These are phyloP conservation scores for Prorops nasuta DNA, from an alignment of 1,140 invertebrate genomes.

Conservation along the genomic window DNA sequence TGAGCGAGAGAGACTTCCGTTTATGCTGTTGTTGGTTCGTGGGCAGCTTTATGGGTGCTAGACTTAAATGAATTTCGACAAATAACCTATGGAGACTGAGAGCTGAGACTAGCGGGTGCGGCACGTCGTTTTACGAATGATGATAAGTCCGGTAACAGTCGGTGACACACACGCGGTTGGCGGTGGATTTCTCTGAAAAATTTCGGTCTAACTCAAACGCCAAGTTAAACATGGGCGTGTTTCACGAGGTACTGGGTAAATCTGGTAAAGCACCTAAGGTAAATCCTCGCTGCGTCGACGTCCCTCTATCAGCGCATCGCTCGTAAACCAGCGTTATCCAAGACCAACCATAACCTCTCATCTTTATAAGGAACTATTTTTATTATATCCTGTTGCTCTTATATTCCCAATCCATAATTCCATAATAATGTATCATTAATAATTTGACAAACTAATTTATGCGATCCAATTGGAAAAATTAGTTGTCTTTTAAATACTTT, in stretches of 20 bases:
- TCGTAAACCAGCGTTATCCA: conserved; percentile 6
- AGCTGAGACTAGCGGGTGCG: conserved; percentile 26
- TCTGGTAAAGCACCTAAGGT: conserved; percentile 33
- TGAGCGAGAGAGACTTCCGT: too few species aligned
- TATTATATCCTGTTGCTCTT: too few species aligned
- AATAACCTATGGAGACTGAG: conserved; percentile 47
- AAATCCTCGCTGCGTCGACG: conserved; percentile 24
- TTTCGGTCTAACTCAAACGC: conserved; percentile 54
- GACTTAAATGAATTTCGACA: conserved; percentile 48
- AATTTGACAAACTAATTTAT: too few species aligned
- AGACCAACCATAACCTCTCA: too few species aligned
- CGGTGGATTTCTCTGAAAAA: conserved; percentile 46
- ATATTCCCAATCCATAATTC: too few species aligned
- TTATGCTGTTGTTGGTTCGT: too few species aligned
- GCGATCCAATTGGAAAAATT: too few species aligned
- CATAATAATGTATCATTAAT: too few species aligned
- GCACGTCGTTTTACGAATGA: conserved; percentile 31
- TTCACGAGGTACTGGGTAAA: conserved; percentile 39
- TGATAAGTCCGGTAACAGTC: conserved; percentile 1
- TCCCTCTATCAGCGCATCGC: too few species aligned
- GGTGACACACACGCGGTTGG: conserved; percentile 26
- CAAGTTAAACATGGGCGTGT: conserved; percentile 54
- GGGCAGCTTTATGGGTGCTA: conserved; percentile 35
- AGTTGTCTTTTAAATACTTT: too few species aligned
- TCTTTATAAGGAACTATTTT: too few species aligned